These are phyloP conservation scores for Drosophila bocki DNA, from an alignment of 1,140 invertebrate genomes.

Conservation along the genomic window DNA sequence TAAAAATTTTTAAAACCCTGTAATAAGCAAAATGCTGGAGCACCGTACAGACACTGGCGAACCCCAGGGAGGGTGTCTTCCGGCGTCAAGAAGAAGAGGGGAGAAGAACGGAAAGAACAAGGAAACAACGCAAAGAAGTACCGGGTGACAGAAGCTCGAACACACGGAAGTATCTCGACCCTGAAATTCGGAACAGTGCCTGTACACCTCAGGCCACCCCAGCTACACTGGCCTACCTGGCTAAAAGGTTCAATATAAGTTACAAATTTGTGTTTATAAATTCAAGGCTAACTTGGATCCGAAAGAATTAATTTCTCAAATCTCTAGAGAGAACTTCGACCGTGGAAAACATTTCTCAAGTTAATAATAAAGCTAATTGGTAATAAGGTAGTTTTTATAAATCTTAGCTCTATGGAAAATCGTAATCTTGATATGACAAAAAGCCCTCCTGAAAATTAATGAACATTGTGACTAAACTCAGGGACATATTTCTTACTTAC, in stretches of 20 bases:
- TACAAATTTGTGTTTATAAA: neutral
- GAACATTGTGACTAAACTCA: neutral
- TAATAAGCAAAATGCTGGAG: neutral
- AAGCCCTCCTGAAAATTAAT: neutral
- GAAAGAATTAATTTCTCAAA: neutral
- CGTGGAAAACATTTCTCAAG: neutral
- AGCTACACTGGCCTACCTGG: constrained; percentile 1
- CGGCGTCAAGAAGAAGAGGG: neutral
- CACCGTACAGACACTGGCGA: constrained; percentile 1
- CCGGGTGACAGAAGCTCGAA: neutral
- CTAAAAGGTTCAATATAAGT: constrained; percentile 5
- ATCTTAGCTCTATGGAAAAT: neutral
- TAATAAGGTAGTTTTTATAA: neutral
- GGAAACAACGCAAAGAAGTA: neutral
- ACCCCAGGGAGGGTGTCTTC: constrained; percentile 4
- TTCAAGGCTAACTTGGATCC: neutral
- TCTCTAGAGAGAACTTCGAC: neutral
- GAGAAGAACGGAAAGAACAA: constrained; percentile 8
- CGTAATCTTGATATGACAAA: neutral
- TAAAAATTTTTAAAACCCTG: no score
- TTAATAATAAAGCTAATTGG: neutral
- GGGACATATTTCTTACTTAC: neutral
- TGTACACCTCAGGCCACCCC: constrained; percentile 13
- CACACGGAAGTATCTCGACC: constrained; percentile 19
- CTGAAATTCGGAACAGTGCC: neutral